Evolutionary conservation across 2,113 vertebrate genomes (phyloP).

Genomic region (Stomatorhinus ivindoensis): DNA sequence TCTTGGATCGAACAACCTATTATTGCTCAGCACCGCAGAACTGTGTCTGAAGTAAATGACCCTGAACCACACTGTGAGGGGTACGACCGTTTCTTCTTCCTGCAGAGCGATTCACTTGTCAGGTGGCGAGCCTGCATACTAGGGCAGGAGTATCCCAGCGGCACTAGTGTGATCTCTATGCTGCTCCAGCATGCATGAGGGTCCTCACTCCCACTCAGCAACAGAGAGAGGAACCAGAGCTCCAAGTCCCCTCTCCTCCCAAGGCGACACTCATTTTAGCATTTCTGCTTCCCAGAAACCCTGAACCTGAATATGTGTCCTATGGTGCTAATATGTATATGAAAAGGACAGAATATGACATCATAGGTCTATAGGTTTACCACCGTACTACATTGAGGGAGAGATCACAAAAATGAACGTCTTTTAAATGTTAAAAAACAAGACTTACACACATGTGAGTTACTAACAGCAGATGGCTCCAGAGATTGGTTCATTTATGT

Average conservation of each 20-base stretch:
- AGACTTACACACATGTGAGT: background rate
- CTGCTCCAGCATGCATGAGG: background rate
- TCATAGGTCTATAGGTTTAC: background rate
- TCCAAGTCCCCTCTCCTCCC: background rate
- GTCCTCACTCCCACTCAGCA: background rate
- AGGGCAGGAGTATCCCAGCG: background rate
- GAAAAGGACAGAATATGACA: background rate
- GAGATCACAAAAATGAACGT: background rate
- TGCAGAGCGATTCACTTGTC: background rate
- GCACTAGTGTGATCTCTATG: background rate
- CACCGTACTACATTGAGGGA: background rate
- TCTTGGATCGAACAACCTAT: background rate
- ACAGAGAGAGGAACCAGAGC: background rate
- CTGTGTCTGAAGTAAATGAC: background rate
- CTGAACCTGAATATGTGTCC: background rate
- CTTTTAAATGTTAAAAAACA: background rate
- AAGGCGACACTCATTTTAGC: background rate
- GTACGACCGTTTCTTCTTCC: background rate
- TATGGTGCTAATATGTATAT: background rate
- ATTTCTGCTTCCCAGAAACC: background rate
- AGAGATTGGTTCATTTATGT: background rate
- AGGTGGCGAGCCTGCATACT: background rate
- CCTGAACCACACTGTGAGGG: background rate
- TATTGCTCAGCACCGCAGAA: background rate
- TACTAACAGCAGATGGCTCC: slow-evolving; percentile 11